These are phyloP conservation scores for Fopius arisanus DNA, from an alignment of 1,140 invertebrate species.

Conservation along the genomic window DNA sequence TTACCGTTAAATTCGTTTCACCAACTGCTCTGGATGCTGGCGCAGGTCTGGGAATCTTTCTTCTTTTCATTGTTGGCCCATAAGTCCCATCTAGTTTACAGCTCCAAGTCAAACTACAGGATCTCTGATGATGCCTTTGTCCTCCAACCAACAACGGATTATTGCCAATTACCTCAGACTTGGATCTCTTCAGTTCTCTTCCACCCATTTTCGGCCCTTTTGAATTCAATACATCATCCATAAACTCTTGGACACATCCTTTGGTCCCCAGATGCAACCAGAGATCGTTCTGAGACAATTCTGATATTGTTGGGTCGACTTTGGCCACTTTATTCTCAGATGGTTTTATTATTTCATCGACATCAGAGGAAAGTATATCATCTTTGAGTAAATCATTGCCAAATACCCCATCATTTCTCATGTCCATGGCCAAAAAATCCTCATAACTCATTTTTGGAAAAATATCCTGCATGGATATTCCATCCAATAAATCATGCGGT, in stretches of 20 bases:
- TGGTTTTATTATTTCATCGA: conserved; percentile 51
- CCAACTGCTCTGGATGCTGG: conserved; percentile 40
- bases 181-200: conserved; percentile 70
- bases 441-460: conserved; percentile 74
- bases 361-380: conserved; percentile 53
- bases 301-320: conserved; percentile 41
- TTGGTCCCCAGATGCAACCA: conserved; percentile 64
- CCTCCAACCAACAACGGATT: conserved; percentile 58
- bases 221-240: conserved; percentile 71
- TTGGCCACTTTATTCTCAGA: conserved; percentile 47
- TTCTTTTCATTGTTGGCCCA: conserved; percentile 71
- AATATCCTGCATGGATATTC: conserved; percentile 80
- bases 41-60: conserved; percentile 67
- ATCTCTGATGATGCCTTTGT: conserved; percentile 68
- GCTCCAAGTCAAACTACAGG: conserved; percentile 74
- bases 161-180: conserved; percentile 70
- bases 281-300: conserved; percentile 51
- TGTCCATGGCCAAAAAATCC: conserved; percentile 66
- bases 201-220: conserved; percentile 56
- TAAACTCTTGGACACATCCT: conserved; percentile 65
- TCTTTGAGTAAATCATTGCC: conserved; percentile 63
- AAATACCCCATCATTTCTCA: conserved; percentile 68
- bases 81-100: conserved; percentile 72
- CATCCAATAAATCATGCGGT: conserved; percentile 80
- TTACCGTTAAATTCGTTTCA: conserved; percentile 49